These are phyloP conservation scores for Poecilus cupreus DNA, from an alignment of 2,888 invertebrate genomes.

Conservation along the genomic window DNA sequence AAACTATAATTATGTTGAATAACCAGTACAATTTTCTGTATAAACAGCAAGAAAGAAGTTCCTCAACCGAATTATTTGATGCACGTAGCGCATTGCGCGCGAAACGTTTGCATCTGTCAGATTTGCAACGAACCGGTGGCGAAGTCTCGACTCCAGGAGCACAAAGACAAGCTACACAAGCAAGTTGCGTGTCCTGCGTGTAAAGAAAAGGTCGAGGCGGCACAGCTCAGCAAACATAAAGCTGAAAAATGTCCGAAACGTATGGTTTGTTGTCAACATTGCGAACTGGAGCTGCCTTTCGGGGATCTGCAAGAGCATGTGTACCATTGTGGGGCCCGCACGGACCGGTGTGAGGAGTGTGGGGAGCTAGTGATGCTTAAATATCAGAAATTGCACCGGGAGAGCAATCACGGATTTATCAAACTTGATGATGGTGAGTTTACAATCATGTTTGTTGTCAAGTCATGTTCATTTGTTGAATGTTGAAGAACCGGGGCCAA, in stretches of 20 bases:
- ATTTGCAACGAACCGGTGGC: conserved; percentile 82
- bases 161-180: conserved; percentile 67
- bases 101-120: conserved; percentile 80
- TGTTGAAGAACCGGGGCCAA: conserved; percentile 75
- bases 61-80: conserved; percentile 81
- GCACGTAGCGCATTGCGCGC: conserved; percentile 81
- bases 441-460: too few relatives aligned
- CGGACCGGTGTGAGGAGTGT: conserved; percentile 81
- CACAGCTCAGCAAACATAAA: conserved; percentile 74
- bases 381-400: conserved; percentile 78
- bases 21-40: conserved; percentile 62
- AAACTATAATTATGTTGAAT: too few relatives aligned
- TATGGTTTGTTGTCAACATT: conserved; percentile 78
- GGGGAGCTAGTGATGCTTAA: conserved; percentile 82
- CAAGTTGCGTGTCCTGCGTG: conserved; percentile 73
- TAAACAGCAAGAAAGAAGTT: conserved; percentile 80
- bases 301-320: conserved; percentile 78
- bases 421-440: conserved; percentile 77
- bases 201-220: conserved; percentile 73
- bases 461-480: too few relatives aligned
- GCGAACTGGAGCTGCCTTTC: conserved; percentile 79
- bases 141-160: conserved; percentile 76
- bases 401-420: conserved; percentile 80
- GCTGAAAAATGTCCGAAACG: conserved; percentile 76
- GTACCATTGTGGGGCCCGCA: conserved; percentile 83